Conservation (phyloP, 2,797 vertebrate species). For the Alauda arvensis region DNA sequence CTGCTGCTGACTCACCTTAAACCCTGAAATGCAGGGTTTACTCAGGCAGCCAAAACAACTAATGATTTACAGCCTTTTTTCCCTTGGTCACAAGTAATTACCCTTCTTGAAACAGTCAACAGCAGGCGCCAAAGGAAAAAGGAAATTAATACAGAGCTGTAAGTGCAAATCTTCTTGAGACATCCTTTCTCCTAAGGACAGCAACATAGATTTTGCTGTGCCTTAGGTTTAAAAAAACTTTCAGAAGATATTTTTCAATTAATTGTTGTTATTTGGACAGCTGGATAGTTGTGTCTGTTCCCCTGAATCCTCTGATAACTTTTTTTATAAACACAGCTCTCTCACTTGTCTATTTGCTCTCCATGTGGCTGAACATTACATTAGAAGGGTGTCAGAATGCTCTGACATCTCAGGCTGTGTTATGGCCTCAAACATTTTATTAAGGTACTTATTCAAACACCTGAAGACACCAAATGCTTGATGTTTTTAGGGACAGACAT, state of each 20-base stretch:
- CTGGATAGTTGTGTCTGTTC: background rate
- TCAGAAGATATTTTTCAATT: background rate
- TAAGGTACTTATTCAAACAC: background rate
- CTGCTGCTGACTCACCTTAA: background rate
- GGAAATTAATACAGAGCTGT: background rate
- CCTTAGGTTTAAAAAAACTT: background rate
- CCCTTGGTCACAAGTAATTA: background rate
- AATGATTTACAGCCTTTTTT: background rate
- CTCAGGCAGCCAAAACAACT: background rate
- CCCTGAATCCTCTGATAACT: background rate
- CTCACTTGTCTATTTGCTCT: background rate
- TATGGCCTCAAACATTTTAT: conserved; percentile 1
- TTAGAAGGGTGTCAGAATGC: background rate
- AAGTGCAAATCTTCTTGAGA: background rate
- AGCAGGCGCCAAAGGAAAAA: background rate
- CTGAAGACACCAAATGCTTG: background rate
- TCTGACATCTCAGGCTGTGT: background rate
- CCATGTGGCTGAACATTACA: background rate
- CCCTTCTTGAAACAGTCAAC: background rate
- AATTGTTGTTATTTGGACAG: background rate
- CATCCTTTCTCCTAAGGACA: background rate
- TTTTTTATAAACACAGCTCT: background rate
- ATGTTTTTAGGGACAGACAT: background rate
- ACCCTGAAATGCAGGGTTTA: background rate
- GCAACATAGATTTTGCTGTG: background rate